A percentile compares a stretch with the other conserved stretches of the same genome.
Evolutionary conservation across 2,797 vertebrate species (phyloP).

Genomic region (Myotis findleyi): DNA sequence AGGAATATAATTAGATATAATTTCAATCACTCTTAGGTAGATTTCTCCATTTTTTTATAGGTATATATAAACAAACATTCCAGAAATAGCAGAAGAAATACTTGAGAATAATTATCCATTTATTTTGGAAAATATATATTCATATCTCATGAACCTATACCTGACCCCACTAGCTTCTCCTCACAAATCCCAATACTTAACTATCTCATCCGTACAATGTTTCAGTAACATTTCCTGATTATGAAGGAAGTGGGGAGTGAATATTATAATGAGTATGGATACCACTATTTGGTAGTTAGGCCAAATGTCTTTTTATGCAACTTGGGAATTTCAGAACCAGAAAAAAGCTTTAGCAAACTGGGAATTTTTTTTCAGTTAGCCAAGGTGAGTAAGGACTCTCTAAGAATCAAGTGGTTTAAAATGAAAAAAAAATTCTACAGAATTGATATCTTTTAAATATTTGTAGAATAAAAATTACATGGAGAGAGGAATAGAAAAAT

Average conservation of each 20-base stretch:
- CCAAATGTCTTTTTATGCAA: not conserved
- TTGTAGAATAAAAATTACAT: not conserved
- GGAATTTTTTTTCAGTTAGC: not conserved
- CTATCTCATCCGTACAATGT: not conserved
- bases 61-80: not conserved
- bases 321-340: not conserved
- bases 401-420: not conserved
- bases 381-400: not conserved
- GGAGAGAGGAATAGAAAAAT: not conserved
- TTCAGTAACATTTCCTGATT: not conserved
- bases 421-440: not conserved
- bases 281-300: not conserved
- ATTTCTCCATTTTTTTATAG: not conserved
- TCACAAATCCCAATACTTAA: not conserved
- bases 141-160: not conserved
- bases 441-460: not conserved
- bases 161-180: accelerated
- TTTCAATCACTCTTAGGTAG: conserved; percentile 50
- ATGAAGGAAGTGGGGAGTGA: not conserved
- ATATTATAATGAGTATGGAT: not conserved
- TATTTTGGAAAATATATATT: not conserved
- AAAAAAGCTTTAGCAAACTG: not conserved
- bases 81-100: not conserved
- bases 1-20: conserved; percentile 26
- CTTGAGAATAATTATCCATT: not conserved